Base-by-base conservation (phyloP, 2,113 vertebrate species). In the Sinocyclocheilus rhinocerous region DNA sequence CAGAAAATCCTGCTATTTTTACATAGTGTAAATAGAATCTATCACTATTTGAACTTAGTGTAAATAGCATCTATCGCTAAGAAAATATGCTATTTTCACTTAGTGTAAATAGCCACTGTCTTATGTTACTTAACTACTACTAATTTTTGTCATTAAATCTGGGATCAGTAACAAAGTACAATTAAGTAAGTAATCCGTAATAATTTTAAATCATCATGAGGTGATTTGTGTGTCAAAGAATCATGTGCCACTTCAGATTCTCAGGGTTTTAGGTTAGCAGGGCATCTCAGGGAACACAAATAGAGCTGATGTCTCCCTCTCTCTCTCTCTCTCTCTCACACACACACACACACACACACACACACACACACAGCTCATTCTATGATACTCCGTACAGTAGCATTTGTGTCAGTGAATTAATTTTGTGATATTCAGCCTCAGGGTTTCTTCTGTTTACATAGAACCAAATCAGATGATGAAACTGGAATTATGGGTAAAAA, bases 341-440 rank as follows among this genome's bases (percentile, higher is more conserved):
- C 26, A 33, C 26, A 33, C 65, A 33, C 65, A 69, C 65, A 67
- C 63, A 67, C 63, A 67, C 24, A 67, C 63, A 65, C 61, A 65
- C 61, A 65, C 61, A 26, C 61, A 65, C n/a, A 65, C 10, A 63
- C n/a, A 29, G 50, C 50, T 42, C 39, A n/a, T 57, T 50, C 15
- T 50, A 7, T 63, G 61, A 63, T 24, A 6, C 48, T 69, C 42
- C 0, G 5, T 81, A 26, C 42, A 45, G 33, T 24, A 50, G 15
- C 2, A 42, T 82, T 20, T 82, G 81, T 63, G 50, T 85, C 75
- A 69, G 24, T 50, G 76, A 81, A 45, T 42, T 22, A 67, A 57
- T 24, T 6, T 65, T 86, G 85, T 86, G 78, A 73, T 73, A 81
- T 81, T 81, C 3, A 13, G n/a, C n/a, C 69, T 81, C n/a, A 22